phyloP scores from a whole-genome alignment of 2,888 invertebrate genomes.

The Drosophila stalkeri region DNA sequence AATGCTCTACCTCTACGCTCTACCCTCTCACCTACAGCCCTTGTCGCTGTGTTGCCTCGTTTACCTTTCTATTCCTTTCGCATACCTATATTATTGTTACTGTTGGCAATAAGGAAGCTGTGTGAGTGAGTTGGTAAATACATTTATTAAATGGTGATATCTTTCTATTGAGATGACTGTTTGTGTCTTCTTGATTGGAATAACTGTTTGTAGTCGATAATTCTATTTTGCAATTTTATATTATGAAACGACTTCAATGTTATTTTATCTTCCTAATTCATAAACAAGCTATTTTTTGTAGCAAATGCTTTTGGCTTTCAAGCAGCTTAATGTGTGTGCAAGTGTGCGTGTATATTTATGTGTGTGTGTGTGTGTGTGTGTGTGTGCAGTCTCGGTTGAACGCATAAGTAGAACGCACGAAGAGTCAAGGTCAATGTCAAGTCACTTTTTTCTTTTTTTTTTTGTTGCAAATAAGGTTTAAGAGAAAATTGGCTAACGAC shows the following conservation, averaged over 20 bases:
- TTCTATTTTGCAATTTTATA: background rate
- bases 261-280: background rate
- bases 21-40: too few relatives aligned
- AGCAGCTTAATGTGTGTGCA: constrained; percentile 41
- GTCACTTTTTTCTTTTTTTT: constrained; percentile 5
- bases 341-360: constrained; percentile 6
- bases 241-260: background rate
- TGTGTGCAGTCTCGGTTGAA: constrained; percentile 44
- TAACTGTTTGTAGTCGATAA: background rate
- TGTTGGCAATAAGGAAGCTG: background rate
- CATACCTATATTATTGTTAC: background rate
- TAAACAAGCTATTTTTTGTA: constrained; percentile 19
- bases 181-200: background rate
- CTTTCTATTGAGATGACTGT: background rate
- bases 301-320: constrained; percentile 58
- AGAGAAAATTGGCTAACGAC: constrained; percentile 52
- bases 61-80: too few relatives aligned
- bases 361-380: constrained; percentile 15
- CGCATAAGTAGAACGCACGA: constrained; percentile 57
- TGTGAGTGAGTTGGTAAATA: background rate
- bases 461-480: constrained; percentile 19
- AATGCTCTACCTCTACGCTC: too few relatives aligned
- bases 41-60: too few relatives aligned
- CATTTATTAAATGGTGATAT: background rate
- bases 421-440: constrained; percentile 63